Evolutionary conservation across 2,888 invertebrate genomes (phyloP).

Genomic region (Scaptomyza tumidula): DNA sequence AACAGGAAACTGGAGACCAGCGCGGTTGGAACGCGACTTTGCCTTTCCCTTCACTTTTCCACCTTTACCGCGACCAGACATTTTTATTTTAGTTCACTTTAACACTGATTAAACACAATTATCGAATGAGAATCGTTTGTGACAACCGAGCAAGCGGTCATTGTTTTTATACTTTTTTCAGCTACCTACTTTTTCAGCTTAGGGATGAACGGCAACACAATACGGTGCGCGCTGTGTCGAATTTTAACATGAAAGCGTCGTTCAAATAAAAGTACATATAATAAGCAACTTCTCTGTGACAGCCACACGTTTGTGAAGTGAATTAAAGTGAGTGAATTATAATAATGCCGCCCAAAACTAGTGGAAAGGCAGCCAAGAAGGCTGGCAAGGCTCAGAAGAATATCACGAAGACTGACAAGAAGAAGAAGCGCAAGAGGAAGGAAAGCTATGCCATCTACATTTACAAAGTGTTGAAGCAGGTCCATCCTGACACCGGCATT

Average conservation of each 20-base stretch:
- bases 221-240: not conserved
- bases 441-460: slow-evolving; percentile 86
- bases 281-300: not conserved
- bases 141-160: not conserved
- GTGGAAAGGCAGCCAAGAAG: slow-evolving; percentile 85
- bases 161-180: slow-evolving; percentile 24
- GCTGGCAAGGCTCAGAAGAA: slow-evolving; percentile 86
- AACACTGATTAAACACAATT: slow-evolving; percentile 16
- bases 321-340: slow-evolving; percentile 17
- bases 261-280: slow-evolving; percentile 29
- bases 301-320: slow-evolving; percentile 26
- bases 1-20: slow-evolving; percentile 85
- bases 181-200: slow-evolving; percentile 12
- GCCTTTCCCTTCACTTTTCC: slow-evolving; percentile 2
- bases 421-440: slow-evolving; percentile 83
- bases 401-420: slow-evolving; percentile 86
- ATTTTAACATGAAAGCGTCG: slow-evolving; percentile 26
- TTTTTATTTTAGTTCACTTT: slow-evolving; percentile 57
- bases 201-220: not conserved
- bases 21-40: slow-evolving; percentile 2
- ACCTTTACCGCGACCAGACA: slow-evolving; percentile 76
- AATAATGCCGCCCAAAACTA: slow-evolving; percentile 83
- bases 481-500: slow-evolving; percentile 88
- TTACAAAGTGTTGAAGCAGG: slow-evolving; percentile 85
- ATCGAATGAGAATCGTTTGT: not conserved